phyloP scores from a whole-genome alignment of 1,140 invertebrate species.

The Trachymyrmex cornetzi region DNA sequence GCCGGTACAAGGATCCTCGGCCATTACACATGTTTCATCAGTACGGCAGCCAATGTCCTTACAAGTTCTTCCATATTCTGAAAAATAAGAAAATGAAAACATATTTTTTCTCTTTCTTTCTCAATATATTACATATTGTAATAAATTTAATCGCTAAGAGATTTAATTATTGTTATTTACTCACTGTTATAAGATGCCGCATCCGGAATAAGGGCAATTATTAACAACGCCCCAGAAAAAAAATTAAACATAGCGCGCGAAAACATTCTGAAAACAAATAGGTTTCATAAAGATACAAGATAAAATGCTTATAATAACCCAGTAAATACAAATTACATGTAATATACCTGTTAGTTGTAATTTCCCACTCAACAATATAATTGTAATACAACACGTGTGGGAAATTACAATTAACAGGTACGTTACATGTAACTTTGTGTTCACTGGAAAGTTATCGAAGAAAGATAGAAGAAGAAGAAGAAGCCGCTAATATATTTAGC shows the following conservation, averaged over 20 bases:
- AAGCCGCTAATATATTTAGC: background rate
- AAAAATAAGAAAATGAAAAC: constrained; percentile 75
- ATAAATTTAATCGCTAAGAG: background rate
- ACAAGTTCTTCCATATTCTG: constrained; percentile 92
- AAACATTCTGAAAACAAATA: constrained; percentile 71
- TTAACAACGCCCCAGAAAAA: constrained; percentile 64
- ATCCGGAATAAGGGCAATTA: constrained; percentile 60
- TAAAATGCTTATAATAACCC: background rate
- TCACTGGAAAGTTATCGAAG: background rate
- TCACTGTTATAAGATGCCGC: constrained; percentile 82
- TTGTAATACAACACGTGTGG: too few species aligned
- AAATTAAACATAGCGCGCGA: constrained; percentile 62
- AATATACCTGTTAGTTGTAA: too few species aligned
- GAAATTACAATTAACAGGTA: too few species aligned
- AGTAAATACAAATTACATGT: too few species aligned
- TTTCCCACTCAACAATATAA: too few species aligned
- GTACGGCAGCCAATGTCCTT: constrained; percentile 92
- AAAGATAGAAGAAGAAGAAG: background rate
- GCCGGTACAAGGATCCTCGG: constrained; percentile 90
- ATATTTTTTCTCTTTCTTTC: background rate
- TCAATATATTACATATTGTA: background rate
- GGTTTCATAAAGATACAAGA: background rate
- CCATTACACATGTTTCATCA: constrained; percentile 91
- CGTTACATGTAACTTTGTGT: too few species aligned
- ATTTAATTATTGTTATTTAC: constrained; percentile 45